Base-by-base conservation (phyloP, 2,888 invertebrate species). In the Monochamus alternatus region DNA sequence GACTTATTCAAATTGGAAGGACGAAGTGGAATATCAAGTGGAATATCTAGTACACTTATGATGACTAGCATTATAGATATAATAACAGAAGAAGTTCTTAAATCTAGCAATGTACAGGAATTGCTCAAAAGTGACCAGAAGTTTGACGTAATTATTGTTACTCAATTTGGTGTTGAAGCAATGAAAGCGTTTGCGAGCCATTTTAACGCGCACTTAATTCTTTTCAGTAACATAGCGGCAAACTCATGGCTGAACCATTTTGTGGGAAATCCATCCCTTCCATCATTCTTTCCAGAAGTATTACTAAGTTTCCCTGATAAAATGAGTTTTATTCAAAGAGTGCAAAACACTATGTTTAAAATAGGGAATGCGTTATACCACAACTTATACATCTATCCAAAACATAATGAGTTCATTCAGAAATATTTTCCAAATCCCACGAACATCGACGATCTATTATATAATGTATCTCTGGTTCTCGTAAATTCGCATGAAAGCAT, bases 281-380 rank as follows among this genome's bases (percentile, higher is more conserved):
- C 89, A 81, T 89, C 91, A 86, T 47, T 92, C 93, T 78, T 86
- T 86, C 84, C 89, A 91, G 80, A 86, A 93, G 78, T 76, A 44
- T 30, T 64, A 47, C 44, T 64, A 14, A 44, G 10, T 30, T n/a
- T 62, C 12, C 62, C 62, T 3, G 5, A 44, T 67, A 65, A 44
- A 67, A 78, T 44, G 71, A 76, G 66, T 44, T 62, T 62, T 14
- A 12, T 62, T 38, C 62, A 62, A 14, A 38, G 62, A 14, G 12
- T 62, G 2, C n/a, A n/a, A 5, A 62, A 62, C 43, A 62, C 62
- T 5, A 14, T 62, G 12, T n/a, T 38, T 7, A 62, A 62, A 43
- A 10, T 62, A n/a, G 30, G n/a, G 5, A 32, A 12, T 43, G n/a
- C 62, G 9, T 14, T 62, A 2, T n/a, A 14, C 43, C 8, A 30